These are phyloP conservation scores for Nestor notabilis DNA, from an alignment of 2,113 vertebrate genomes.

Conservation along the genomic window DNA sequence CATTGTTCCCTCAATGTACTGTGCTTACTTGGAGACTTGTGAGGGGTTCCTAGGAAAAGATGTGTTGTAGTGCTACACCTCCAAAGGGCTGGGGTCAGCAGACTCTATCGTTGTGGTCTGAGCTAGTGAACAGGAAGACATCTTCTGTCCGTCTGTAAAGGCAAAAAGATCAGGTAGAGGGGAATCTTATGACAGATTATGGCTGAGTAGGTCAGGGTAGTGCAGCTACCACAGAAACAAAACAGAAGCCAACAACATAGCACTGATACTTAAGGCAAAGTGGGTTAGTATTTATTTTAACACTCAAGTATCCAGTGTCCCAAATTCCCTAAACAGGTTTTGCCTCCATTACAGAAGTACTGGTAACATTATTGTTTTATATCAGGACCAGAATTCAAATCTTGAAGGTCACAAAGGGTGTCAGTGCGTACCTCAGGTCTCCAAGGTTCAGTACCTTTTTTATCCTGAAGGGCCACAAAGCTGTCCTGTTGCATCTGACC, in stretches of 20 bases:
- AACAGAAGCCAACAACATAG: background rate
- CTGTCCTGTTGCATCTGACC: background rate
- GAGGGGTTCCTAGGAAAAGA: background rate
- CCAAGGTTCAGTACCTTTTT: background rate
- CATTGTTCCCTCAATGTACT: background rate
- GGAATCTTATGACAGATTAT: background rate
- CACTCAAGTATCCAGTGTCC: background rate
- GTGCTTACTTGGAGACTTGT: background rate
- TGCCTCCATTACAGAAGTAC: background rate
- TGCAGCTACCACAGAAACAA: background rate
- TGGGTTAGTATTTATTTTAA: background rate
- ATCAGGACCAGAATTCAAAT: accelerated
- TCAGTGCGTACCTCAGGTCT: background rate
- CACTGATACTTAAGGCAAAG: background rate
- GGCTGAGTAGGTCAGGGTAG: background rate
- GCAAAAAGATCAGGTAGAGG: background rate
- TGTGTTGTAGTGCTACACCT: background rate
- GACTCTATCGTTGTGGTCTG: accelerated
- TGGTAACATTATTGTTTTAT: background rate
- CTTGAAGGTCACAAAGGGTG: background rate
- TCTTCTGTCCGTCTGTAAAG: background rate
- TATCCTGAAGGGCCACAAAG: background rate
- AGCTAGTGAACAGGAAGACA: background rate
- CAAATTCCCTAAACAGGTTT: background rate
- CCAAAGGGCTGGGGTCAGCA: background rate